phyloP scores from a whole-genome alignment of 1,140 invertebrate genomes.

The Stratiolaelaps scimitus region DNA sequence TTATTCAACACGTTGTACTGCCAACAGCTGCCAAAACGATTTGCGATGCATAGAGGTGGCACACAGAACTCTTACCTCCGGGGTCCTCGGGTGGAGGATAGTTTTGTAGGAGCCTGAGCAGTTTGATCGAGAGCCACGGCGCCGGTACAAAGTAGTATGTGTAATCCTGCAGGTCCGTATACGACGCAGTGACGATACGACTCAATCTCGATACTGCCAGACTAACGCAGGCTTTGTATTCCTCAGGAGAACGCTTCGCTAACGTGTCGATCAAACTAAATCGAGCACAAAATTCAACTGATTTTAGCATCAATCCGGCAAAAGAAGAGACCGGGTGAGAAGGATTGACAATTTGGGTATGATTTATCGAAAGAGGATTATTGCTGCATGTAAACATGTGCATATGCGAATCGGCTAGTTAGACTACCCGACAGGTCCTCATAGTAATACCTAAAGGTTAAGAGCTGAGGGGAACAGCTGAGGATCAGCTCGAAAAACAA shows the following conservation, averaged over 20 bases:
- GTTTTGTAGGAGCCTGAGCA: constrained; percentile 89
- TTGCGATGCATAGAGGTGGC: neutral
- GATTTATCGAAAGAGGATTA: no score
- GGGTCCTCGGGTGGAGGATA: constrained; percentile 67
- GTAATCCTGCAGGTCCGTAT: constrained; percentile 97
- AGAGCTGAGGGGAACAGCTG: no score
- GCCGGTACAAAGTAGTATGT: constrained; percentile 99
- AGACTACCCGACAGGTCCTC: no score
- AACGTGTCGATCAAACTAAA: constrained; percentile 87
- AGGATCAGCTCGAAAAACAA: no score
- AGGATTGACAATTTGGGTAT: no score
- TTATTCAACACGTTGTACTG: no score
- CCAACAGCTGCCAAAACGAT: constrained; percentile 24
- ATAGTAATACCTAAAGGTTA: no score
- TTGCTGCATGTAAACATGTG: no score
- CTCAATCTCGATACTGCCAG: constrained; percentile 83
- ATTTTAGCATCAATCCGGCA: no score
- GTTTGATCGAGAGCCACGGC: constrained; percentile 97
- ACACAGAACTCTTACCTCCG: constrained; percentile 19
- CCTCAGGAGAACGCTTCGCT: constrained; percentile 95
- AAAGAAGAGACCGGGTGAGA: no score
- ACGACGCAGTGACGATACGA: constrained; percentile 91
- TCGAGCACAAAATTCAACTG: neutral
- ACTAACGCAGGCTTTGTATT: constrained; percentile 97
- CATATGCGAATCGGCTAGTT: no score